A percentile compares a stretch with the other conserved stretches of the same genome.
Evolutionary conservation across 2,888 invertebrate species (phyloP).

Genomic region (Arctia plantaginis): DNA sequence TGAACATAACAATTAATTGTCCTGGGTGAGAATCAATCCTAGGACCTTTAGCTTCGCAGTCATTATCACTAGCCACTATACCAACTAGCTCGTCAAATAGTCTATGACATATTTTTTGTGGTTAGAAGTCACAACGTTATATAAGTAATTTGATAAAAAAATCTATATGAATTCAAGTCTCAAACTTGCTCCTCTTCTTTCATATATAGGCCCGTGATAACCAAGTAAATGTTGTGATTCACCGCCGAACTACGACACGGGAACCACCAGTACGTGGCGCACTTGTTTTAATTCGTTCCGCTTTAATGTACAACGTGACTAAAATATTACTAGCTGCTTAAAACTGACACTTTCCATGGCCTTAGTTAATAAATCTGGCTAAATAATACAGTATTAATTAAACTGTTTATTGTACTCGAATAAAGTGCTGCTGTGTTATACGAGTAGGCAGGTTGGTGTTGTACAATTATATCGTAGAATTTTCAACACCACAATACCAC

Average conservation of each 20-base stretch:
- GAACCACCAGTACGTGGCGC: background rate
- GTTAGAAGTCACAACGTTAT: no score
- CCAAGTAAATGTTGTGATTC: background rate
- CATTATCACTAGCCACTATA: no score
- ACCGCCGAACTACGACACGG: background rate
- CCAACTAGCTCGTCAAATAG: no score
- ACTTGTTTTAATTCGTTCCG: background rate
- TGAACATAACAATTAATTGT: no score
- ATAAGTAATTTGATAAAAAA: no score
- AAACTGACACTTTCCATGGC: background rate
- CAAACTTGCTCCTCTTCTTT: background rate
- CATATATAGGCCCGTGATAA: background rate
- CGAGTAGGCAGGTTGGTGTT: no score
- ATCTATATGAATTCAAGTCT: no score
- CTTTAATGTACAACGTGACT: background rate
- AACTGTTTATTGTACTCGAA: background rate
- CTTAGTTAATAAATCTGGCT: background rate
- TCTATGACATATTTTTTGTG: no score
- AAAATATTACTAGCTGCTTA: background rate
- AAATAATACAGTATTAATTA: background rate
- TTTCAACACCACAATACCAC: slow-evolving; percentile 5
- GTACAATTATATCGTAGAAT: slow-evolving; percentile 7
- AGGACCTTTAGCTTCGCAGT: no score
- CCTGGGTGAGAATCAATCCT: no score
- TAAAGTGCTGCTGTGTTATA: background rate